Percentiles rank a stretch among this genome's conserved stretches.
Evolutionary conservation across 1,140 invertebrate genomes (phyloP).

Genomic region (Oryctes rhinoceros): DNA sequence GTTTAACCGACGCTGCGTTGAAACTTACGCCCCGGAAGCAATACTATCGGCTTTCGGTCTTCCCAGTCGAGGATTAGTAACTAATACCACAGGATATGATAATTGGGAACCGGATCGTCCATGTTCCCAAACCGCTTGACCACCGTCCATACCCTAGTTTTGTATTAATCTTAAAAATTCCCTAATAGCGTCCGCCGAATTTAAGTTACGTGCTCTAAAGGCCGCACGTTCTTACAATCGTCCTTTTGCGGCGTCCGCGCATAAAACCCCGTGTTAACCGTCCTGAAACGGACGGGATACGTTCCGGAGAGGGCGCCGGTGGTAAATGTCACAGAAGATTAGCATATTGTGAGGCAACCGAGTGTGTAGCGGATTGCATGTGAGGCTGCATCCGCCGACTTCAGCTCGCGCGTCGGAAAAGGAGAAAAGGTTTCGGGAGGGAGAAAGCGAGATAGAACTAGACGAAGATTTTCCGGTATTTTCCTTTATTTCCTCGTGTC

Average conservation of each 20-base stretch:
- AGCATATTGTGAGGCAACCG: slow-evolving; percentile 7
- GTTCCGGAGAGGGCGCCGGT: background rate
- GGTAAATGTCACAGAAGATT: background rate
- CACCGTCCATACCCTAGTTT: background rate
- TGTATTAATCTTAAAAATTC: background rate
- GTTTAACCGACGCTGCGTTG: background rate
- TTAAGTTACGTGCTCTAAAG: background rate
- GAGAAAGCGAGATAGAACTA: no score
- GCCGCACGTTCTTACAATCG: background rate
- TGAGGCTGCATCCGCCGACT: background rate
- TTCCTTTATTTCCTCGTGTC: background rate
- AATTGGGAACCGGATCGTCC: background rate
- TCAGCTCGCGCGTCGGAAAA: background rate
- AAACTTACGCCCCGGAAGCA: background rate
- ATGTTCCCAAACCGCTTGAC: background rate
- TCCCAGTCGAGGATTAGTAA: background rate
- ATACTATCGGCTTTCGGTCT: background rate
- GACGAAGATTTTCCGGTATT: slow-evolving; percentile 16
- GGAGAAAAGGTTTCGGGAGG: background rate
- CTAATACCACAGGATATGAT: background rate
- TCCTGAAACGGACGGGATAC: background rate
- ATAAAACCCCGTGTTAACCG: slow-evolving; percentile 4
- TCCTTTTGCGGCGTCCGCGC: background rate
- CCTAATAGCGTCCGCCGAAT: background rate
- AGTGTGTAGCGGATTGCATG: slow-evolving; percentile 8